A percentile compares a stretch with the other conserved stretches of the same genome.
phyloP scores from a whole-genome alignment of 30 jellyfish, hydroid and myxozoan species.

The Hydra vulgaris region DNA sequence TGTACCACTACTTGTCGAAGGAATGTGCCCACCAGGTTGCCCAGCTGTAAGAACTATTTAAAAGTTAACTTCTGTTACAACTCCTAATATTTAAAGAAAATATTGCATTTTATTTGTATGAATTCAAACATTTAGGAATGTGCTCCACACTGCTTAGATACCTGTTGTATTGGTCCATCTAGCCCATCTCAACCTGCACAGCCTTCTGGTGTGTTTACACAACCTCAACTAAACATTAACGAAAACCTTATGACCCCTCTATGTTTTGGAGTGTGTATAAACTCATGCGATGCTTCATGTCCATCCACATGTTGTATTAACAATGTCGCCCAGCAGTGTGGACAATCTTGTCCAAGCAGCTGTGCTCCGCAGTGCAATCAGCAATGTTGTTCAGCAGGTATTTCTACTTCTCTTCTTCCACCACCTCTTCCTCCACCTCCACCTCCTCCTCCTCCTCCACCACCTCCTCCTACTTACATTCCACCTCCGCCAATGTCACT shows the following conservation, averaged over 20 bases:
- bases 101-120: too few relatives aligned
- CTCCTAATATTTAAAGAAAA: background rate
- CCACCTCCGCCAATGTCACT: constrained; percentile 59
- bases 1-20: constrained; percentile 49
- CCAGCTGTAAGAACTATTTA: constrained; percentile 46
- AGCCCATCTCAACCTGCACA: background rate
- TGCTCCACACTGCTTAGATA: constrained; percentile 87
- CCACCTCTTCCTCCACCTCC: constrained; percentile 57
- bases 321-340: constrained; percentile 55
- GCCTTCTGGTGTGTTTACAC: constrained; percentile 33
- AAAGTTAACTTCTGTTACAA: background rate
- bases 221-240: background rate
- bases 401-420: too few relatives aligned
- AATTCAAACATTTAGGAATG: constrained; percentile 35
- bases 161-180: constrained; percentile 43
- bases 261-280: constrained; percentile 52
- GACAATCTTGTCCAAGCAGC: constrained; percentile 65
- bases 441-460: constrained; percentile 73
- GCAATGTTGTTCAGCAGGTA: constrained; percentile 58
- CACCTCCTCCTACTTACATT: constrained; percentile 86
- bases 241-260: constrained; percentile 23
- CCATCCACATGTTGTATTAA: constrained; percentile 79
- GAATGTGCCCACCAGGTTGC: constrained; percentile 92
- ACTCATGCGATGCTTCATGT: constrained; percentile 74
- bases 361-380: constrained; percentile 93